Base-by-base conservation (phyloP, 2,888 invertebrate genomes). In the Crocallis elinguaria region DNA sequence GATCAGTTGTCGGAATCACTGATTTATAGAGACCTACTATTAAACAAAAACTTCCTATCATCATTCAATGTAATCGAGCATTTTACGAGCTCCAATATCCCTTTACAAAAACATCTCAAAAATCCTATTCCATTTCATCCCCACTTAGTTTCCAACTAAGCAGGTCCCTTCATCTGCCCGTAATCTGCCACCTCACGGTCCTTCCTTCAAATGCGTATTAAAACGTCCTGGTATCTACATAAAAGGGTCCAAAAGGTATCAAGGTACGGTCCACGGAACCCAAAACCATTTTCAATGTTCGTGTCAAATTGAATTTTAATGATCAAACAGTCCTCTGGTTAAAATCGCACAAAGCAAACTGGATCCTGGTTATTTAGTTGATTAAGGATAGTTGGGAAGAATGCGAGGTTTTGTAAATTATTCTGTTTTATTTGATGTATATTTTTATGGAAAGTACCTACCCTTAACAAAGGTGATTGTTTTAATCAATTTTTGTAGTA, bases 281-380 rank as follows among this genome's bases (percentile, higher is more conserved):
- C 57, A 62, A 67, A 64, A 73, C 65, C 67, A 62, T 67, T 69
- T 59, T 66, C 58, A 73, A 72, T 67, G 60, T 67, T 48, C 65
- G 66, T 69, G 71, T 71, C 71, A 71, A 75, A 75, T 75, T 74
- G 69, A 74, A 75, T 72, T 75, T 75, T 71, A 74, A 71, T 75
- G 73, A 71, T 68, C 63, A 62, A 63, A 64, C 49, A 53, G 64
- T 60, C 67, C 64, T 63, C 69, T 17, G 29, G 44, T 49, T 58
- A 30, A 63, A 64, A 59, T 59, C 55, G 55, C 44, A 57, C 59
- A 64, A 61, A 57, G 61, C 44, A 51, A 57, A 60, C 54, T 51
- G 38, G 33, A 50, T 46, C 43, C 57, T 50, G 38, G 45, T 53
- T 59, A 17, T 44, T 52, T 56, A 49, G 35, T 55, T 38, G 44